Percentiles rank a stretch among this genome's conserved stretches.
Evolutionary conservation across 2,797 vertebrate species (phyloP).

Genomic region (Glyptemys insculpta): DNA sequence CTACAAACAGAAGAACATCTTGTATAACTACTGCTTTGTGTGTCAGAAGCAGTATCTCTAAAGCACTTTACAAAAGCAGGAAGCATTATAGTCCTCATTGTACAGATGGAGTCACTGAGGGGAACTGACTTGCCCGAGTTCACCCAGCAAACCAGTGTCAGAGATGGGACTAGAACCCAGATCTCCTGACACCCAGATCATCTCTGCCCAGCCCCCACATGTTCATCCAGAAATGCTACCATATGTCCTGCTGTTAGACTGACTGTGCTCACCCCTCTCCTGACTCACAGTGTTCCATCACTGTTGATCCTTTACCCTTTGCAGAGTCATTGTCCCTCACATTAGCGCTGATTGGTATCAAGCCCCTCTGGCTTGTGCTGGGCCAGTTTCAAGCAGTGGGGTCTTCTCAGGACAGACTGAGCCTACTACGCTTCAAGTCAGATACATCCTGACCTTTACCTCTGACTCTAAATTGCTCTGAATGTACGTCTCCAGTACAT

Average conservation of each 20-base stretch:
- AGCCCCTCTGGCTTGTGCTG: background rate
- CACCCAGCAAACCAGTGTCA: rapidly evolving
- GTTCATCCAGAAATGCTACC: rapidly evolving
- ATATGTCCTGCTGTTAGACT: rapidly evolving
- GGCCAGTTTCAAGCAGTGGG: rapidly evolving
- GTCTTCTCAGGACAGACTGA: rapidly evolving
- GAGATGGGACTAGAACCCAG: background rate
- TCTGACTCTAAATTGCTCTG: background rate
- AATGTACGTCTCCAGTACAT: background rate
- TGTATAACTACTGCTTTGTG: background rate
- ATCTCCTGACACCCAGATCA: background rate
- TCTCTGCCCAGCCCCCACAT: background rate
- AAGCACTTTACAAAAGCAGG: background rate
- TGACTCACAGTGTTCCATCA: rapidly evolving
- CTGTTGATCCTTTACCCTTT: rapidly evolving
- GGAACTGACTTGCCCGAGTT: background rate
- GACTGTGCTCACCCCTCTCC: background rate
- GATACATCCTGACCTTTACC: rapidly evolving
- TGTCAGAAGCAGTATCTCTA: rapidly evolving
- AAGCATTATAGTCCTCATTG: background rate
- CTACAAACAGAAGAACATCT: constrained; percentile 7
- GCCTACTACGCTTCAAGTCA: background rate
- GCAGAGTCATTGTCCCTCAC: background rate
- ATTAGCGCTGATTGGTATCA: background rate
- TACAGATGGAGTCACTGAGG: background rate